phyloP scores from a whole-genome alignment of 2,113 vertebrate species.

The Aspiorhynchus laticeps region DNA sequence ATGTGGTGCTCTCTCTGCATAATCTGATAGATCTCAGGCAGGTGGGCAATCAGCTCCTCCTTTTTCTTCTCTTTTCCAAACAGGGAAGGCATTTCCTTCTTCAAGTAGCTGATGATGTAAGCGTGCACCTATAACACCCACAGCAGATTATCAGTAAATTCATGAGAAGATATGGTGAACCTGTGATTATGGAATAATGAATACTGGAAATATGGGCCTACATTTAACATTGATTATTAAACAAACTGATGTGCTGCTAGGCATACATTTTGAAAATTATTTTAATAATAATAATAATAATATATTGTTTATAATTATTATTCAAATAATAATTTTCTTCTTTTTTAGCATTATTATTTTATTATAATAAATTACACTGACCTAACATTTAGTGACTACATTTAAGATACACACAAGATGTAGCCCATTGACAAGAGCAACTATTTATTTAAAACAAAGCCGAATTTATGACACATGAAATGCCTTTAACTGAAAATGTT shows the following conservation, averaged over 20 bases:
- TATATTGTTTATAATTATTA: no score
- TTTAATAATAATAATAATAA: no score
- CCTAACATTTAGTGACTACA: neutral
- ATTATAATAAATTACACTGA: neutral
- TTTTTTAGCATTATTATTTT: no score
- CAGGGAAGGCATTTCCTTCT: conserved; percentile 94
- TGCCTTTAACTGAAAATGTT: no score
- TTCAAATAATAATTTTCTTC: no score
- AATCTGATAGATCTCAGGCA: conserved; percentile 90
- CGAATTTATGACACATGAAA: neutral
- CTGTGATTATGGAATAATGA: neutral
- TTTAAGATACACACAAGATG: neutral
- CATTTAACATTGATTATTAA: neutral
- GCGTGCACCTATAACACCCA: conserved; percentile 87
- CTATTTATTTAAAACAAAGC: neutral
- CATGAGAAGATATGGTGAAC: neutral
- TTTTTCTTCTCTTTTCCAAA: conserved; percentile 97
- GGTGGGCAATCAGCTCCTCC: conserved; percentile 86
- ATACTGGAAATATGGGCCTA: neutral
- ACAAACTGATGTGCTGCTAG: no score
- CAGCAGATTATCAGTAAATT: neutral
- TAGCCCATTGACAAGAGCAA: neutral
- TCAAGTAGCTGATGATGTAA: conserved; percentile 95
- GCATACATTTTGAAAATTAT: no score
- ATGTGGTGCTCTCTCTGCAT: conserved; percentile 95